phyloP scores from a whole-genome alignment of 2,888 invertebrate species.

The Zootermopsis nevadensis region DNA sequence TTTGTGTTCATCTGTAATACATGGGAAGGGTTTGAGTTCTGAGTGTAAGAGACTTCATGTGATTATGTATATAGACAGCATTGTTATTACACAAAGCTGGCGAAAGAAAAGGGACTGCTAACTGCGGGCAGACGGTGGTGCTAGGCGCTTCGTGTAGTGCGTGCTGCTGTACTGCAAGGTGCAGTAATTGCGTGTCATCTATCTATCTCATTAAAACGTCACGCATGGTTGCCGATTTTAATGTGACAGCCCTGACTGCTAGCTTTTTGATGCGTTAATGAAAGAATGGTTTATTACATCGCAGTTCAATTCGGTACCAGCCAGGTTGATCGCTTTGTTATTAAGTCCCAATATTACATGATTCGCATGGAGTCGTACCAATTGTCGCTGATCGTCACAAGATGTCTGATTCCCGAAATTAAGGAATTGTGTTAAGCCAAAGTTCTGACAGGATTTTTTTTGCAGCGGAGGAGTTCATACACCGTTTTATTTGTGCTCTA shows the following conservation, averaged over 20 bases:
- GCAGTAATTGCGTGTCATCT: constrained; percentile 17
- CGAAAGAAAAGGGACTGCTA: too few relatives aligned
- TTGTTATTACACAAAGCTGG: too few relatives aligned
- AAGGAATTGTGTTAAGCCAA: too few relatives aligned
- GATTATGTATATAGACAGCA: too few relatives aligned
- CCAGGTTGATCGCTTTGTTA: background rate
- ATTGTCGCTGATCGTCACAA: too few relatives aligned
- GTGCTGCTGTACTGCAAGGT: background rate
- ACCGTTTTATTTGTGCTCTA: too few relatives aligned
- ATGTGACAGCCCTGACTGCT: background rate
- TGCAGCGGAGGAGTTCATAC: too few relatives aligned
- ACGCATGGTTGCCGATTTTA: background rate
- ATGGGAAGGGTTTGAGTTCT: too few relatives aligned
- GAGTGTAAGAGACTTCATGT: too few relatives aligned
- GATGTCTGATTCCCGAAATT: too few relatives aligned
- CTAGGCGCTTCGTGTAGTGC: background rate
- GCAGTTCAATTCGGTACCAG: background rate
- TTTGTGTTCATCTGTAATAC: too few relatives aligned
- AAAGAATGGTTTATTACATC: background rate
- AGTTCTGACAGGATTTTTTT: too few relatives aligned
- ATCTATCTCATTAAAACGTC: background rate
- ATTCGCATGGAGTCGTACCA: background rate
- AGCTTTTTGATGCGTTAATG: background rate
- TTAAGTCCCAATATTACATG: background rate
- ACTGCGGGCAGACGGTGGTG: background rate